Base-by-base conservation (phyloP, 2,797 vertebrate species). In the Tinamus major region DNA sequence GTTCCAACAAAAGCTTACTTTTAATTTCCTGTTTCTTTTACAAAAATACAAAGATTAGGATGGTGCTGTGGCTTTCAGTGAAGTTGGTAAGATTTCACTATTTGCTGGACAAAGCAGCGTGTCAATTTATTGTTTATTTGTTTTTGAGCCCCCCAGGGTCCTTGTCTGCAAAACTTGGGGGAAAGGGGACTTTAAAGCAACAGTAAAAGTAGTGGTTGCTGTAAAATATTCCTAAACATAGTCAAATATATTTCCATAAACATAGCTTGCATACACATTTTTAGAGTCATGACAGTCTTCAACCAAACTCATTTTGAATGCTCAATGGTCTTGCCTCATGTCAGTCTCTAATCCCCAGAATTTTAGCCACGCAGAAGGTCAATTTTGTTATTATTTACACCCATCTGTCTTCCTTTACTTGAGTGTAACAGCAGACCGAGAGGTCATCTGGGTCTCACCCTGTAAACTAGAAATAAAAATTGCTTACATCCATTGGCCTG, bases 381-480 rank as follows among this genome's bases (percentile, higher is more conserved):
- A 42, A 0, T 77, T 95, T 85, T 75, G 24, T 31, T 37, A 10
- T 71, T 80, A 18, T 41, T 93, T 90, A 44, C 18, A 86, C 29
- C 3, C 11, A 1, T 1, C 6, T 72, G 46, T 67, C 26, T 37
- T 82, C 59, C 42, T 92, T 85, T 77, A 37, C 64, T 78, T 79
- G 64, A 26, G 10, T n/a, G n/a, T 64, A 58, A 59, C 39, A 75
- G 53, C 31, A 84, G 76, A 33, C 13, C 13, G 19, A 87, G 31
- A 13, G 39, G n/a, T 75, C 6, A 20, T 20, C 42, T 65, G 41
- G 51, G 35, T 83, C 21, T 85, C 33, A 19, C 0, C 0, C 35
- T 64, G 35, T 37, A 49, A 87, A 77, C 41, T 24, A 76, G 74
- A 62, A 88, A 70, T 75, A 70, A 86, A 90, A 82, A 75, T 84